Conservation (phyloP, 2,888 invertebrate species). For the Ecdyonurus torrentis region DNA sequence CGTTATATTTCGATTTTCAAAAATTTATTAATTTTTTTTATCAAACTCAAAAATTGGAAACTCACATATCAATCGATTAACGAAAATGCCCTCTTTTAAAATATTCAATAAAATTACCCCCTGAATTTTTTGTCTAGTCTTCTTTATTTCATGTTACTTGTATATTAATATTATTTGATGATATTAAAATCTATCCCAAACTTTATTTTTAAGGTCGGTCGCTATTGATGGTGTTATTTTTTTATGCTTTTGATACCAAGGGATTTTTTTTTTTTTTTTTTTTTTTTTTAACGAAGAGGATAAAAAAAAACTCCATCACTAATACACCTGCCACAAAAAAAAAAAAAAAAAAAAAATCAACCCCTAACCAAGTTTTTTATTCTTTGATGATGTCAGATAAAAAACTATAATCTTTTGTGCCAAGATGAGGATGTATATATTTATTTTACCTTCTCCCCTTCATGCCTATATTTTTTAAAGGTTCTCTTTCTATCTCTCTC, state of each 20-base stretch:
- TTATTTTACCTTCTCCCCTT: background rate
- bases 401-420: background rate
- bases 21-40: no score
- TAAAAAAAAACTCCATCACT: background rate
- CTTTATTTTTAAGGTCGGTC: background rate
- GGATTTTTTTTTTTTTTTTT: no score
- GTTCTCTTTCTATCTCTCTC: background rate
- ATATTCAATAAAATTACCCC: no score
- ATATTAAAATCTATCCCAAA: no score
- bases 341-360: background rate
- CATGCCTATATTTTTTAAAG: background rate
- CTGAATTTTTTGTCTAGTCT: no score
- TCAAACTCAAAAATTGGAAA: no score
- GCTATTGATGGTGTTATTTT: background rate
- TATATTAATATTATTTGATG: no score
- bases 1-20: no score
- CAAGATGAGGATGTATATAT: background rate
- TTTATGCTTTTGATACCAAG: background rate
- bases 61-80: no score
- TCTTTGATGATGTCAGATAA: background rate
- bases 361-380: background rate
- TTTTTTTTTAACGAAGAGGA: background rate
- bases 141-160: no score
- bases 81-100: no score
- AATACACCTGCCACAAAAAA: background rate